Evolutionary conservation across 2,797 vertebrate genomes (phyloP), one percentile per base, ranked within the genome.

Genomic region (Anomalospiza imberbis): DNA sequence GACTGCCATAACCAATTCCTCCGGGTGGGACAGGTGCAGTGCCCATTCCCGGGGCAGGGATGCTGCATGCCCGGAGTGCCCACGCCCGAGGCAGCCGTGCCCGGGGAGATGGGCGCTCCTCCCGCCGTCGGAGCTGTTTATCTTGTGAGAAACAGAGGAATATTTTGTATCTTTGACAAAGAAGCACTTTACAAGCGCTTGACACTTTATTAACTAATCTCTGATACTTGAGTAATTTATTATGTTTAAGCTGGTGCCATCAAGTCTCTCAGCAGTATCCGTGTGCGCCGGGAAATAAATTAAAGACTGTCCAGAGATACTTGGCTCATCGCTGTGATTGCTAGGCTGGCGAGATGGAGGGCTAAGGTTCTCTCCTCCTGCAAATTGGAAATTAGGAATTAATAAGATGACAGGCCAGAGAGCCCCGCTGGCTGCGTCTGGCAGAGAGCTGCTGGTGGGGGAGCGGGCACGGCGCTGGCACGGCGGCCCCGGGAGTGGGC

Each of bases 121-220:
- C 36, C 74, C 29, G 16, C 80, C 5, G 0, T 1, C 0, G 1
- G 31, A 78, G 91, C 94, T 87, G 91, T 95, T 95, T 92, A 42
- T 97, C 95, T 72, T n/a, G 88, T 94, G 91, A 85, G 89, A 93
- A 95, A 91, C 85, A 86, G 82, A 93, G 89, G 93, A 94, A 90
- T 95, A 93, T 97, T 96, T 97, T 95, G 97, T 97, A 95, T 96
- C 85, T 57, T 84, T 73, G 78, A 97, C 97, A 92, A 93, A 97
- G 97, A 96, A 86, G 96, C 91, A 94, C 96, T 97, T 98, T 91
- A 92, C 91, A 60, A 95, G 95, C 94, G 91, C 95, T 95, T 97
- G 97, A 97, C 97, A 97, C 95, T 97, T 98, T 98, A 97, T 98
- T 98, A 98, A 98, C 97, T 98, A 98, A 98, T 98, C 97, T 97